Evolutionary conservation across 2,797 vertebrate genomes (phyloP).

Genomic region (Molossus molossus): DNA sequence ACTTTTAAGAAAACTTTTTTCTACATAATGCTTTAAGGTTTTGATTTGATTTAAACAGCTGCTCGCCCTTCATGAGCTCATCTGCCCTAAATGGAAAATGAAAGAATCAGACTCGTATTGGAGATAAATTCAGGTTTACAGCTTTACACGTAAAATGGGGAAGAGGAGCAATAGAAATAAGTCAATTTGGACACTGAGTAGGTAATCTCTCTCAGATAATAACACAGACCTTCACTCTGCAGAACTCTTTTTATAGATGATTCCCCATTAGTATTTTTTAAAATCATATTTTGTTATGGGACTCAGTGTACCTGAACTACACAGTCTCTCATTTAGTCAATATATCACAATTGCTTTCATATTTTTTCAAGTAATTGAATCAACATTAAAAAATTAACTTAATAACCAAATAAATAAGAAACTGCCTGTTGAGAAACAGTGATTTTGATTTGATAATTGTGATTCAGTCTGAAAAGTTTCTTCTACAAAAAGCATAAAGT

Average conservation of each 20-base stretch:
- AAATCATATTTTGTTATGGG: neutral
- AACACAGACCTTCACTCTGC: neutral
- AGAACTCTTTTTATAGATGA: constrained; percentile 29
- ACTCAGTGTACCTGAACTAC: constrained; percentile 22
- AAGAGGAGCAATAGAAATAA: constrained; percentile 1
- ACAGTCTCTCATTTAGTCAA: constrained; percentile 54
- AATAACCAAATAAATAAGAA: constrained; percentile 66
- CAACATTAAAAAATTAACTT: constrained; percentile 58
- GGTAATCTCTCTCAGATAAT: constrained; percentile 30
- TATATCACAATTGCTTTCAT: constrained; percentile 48
- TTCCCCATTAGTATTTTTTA: constrained; percentile 50
- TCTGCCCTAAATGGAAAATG: constrained; percentile 61
- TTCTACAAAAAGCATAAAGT: constrained; percentile 63
- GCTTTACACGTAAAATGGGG: neutral
- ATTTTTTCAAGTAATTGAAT: constrained; percentile 73
- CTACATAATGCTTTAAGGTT: constrained; percentile 50
- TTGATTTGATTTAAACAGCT: constrained; percentile 48
- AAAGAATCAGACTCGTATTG: neutral
- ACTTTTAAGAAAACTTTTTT: constrained; percentile 46
- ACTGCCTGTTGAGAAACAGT: constrained; percentile 54
- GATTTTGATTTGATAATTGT: constrained; percentile 36
- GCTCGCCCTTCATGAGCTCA: neutral
- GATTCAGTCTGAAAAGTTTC: constrained; percentile 46
- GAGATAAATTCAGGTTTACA: constrained; percentile 54
- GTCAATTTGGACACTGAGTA: constrained; percentile 36